Conservation (phyloP, 2,797 vertebrate genomes). For the Natrix natrix region DNA sequence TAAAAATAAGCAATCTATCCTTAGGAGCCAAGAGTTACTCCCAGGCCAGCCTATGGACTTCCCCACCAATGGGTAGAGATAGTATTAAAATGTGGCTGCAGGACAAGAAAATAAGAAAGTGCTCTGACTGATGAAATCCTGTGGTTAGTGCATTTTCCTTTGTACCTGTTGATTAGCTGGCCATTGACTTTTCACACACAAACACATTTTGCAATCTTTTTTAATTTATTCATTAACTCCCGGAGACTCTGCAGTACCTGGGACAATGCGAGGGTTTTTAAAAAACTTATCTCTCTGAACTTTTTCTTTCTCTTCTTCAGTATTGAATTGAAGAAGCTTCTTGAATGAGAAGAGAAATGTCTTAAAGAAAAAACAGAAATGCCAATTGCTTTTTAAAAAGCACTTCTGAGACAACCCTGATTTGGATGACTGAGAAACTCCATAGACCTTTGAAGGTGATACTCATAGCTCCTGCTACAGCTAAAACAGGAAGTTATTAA, state of each 20-base stretch:
- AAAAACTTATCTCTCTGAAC: background rate
- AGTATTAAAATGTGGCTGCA: background rate
- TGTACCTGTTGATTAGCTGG: too few species aligned
- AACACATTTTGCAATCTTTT: conserved; percentile 27
- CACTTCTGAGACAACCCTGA: background rate
- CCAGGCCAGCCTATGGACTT: background rate
- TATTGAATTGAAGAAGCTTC: background rate
- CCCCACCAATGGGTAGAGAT: background rate
- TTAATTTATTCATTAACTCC: conserved; percentile 28
- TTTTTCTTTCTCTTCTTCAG: background rate
- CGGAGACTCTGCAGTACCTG: background rate
- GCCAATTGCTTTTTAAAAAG: background rate
- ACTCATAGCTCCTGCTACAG: background rate
- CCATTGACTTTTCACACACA: too few species aligned
- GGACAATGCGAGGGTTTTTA: background rate
- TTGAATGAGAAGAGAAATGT: background rate
- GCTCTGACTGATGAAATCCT: background rate
- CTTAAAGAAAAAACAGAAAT: background rate
- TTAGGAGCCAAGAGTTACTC: accelerated
- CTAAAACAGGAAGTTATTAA: background rate
- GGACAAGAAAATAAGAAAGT: background rate
- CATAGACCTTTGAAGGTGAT: background rate
- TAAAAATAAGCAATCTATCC: conserved; percentile 58
- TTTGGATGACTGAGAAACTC: background rate
- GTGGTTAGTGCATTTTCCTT: background rate